phyloP scores from a whole-genome alignment of 2,888 invertebrate genomes.

The Cremastobaeus sp. region DNA sequence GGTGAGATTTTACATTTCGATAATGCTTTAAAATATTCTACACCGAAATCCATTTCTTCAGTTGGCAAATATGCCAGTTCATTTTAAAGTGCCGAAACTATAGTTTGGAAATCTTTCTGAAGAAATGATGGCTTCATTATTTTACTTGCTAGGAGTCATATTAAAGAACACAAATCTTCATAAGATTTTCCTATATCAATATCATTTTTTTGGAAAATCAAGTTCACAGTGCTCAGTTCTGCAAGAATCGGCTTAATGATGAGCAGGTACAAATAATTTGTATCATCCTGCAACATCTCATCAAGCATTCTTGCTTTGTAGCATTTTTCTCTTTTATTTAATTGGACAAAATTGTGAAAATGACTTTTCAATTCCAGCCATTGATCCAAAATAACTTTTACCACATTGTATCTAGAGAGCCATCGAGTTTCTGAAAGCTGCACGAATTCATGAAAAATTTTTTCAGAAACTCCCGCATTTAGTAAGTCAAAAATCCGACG shows the following conservation, averaged over 20 bases:
- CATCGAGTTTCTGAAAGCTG: constrained; percentile 45
- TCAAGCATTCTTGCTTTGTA: constrained; percentile 43
- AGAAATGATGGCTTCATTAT: constrained; percentile 43
- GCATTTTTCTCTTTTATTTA: constrained; percentile 57
- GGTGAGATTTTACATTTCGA: not conserved
- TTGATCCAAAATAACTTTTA: constrained; percentile 59
- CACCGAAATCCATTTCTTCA: not conserved
- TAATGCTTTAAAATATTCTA: constrained; percentile 10
- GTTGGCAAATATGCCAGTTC: not conserved
- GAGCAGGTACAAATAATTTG: constrained; percentile 42
- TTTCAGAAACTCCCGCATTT: constrained; percentile 29
- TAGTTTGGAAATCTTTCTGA: not conserved
- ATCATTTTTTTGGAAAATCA: constrained; percentile 39
- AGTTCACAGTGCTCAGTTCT: constrained; percentile 38
- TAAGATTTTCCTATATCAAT: constrained; percentile 33
- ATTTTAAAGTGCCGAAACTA: constrained; percentile 2
- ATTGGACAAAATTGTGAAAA: constrained; percentile 31
- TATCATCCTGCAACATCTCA: constrained; percentile 52
- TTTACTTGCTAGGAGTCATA: constrained; percentile 34
- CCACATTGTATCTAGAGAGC: constrained; percentile 44
- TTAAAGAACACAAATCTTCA: constrained; percentile 23
- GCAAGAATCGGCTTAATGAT: constrained; percentile 37
- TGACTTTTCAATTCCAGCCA: constrained; percentile 48
- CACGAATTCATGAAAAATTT: constrained; percentile 49
- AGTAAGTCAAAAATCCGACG: constrained; percentile 48